Conservation (phyloP, 2,888 invertebrate species). For the Mythimna lalbum region DNA sequence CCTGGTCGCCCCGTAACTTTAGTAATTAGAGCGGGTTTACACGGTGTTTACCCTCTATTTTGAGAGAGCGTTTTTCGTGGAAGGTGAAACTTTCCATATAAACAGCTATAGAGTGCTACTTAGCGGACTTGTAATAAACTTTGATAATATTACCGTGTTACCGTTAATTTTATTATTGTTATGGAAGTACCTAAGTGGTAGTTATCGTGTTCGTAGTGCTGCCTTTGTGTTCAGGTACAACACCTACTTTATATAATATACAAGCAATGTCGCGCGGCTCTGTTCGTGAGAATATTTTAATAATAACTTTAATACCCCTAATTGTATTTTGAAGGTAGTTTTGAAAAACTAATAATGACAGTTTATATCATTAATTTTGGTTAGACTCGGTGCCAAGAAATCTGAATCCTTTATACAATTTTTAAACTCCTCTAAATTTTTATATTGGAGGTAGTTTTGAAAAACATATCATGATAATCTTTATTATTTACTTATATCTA, state of each 20-base stretch:
- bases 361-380: too few relatives aligned
- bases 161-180: background rate
- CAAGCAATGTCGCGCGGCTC: too few relatives aligned
- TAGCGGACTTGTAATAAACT: background rate
- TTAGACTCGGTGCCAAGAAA: too few relatives aligned
- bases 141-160: background rate
- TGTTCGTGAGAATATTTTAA: too few relatives aligned
- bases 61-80: constrained; percentile 19
- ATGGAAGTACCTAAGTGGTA: background rate
- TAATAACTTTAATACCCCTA: too few relatives aligned
- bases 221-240: background rate
- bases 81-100: constrained; percentile 29
- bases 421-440: too few relatives aligned
- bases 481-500: too few relatives aligned
- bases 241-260: background rate
- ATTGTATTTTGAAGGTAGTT: too few relatives aligned
- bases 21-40: constrained; percentile 10
- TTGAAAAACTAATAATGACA: too few relatives aligned
- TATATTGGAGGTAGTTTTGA: too few relatives aligned
- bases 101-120: constrained; percentile 19
- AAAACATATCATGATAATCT: too few relatives aligned
- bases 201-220: background rate
- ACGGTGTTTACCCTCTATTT: constrained; percentile 5
- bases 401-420: too few relatives aligned
- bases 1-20: constrained; percentile 6